Evolutionary conservation across 2,113 vertebrate species (phyloP).

Genomic region (Chionodraco myersi): DNA sequence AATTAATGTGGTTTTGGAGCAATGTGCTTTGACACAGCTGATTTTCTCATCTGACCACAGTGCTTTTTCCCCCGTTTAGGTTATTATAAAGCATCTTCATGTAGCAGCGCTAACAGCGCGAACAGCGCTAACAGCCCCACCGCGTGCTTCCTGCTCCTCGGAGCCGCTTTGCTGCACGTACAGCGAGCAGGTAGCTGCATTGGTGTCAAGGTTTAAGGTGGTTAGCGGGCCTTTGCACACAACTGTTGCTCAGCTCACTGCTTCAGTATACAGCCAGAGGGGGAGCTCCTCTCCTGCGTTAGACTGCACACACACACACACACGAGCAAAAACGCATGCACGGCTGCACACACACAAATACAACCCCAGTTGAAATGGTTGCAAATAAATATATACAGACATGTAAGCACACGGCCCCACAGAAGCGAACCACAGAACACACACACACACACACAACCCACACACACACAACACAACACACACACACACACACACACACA

Average conservation of each 20-base stretch:
- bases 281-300: conserved; percentile 67
- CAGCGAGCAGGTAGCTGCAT: conserved; percentile 48
- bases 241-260: conserved; percentile 71
- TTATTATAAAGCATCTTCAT: conserved; percentile 22
- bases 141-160: conserved; percentile 39
- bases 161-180: conserved; percentile 19
- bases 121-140: conserved; percentile 4
- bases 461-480: too few relatives aligned
- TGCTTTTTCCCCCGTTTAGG: conserved; percentile 1
- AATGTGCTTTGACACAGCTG: conserved; percentile 52
- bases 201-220: conserved; percentile 55
- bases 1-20: conserved; percentile 57
- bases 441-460: too few relatives aligned
- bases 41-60: conserved; percentile 54
- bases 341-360: conserved; percentile 22
- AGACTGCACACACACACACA: conserved; percentile 15
- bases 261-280: conserved; percentile 65
- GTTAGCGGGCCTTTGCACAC: conserved; percentile 50
- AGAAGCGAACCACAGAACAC: too few relatives aligned
- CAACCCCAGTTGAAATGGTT: too few relatives aligned
- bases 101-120: conserved; percentile 1
- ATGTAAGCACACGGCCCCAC: too few relatives aligned
- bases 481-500: too few relatives aligned
- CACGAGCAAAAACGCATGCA: not conserved
- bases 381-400: too few relatives aligned